Conservation (phyloP, 2,888 invertebrate species). For the Coronaproctus castanopsis region DNA sequence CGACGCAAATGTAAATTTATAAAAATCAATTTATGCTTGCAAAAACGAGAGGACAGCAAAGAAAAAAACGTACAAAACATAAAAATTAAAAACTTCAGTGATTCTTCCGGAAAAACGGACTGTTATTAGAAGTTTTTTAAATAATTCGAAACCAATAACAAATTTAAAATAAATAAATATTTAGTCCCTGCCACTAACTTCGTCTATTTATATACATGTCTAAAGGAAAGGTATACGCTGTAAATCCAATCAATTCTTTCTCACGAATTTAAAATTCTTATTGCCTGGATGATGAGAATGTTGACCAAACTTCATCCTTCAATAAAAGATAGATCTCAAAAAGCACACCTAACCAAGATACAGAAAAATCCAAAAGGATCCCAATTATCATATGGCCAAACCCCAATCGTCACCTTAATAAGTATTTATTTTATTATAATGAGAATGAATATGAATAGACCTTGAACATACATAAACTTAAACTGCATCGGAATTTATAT, state of each 20-base stretch:
- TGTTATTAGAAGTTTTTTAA: no score
- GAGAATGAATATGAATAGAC: not conserved
- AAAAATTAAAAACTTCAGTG: no score
- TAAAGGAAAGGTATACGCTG: not conserved
- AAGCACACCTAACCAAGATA: not conserved
- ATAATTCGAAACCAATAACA: no score
- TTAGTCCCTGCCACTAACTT: not conserved
- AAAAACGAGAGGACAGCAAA: no score
- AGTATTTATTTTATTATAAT: not conserved
- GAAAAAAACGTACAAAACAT: no score
- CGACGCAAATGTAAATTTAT: no score
- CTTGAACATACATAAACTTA: not conserved
- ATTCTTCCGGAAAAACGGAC: no score
- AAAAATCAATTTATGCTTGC: no score
- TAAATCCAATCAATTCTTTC: not conserved
- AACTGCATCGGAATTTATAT: not conserved
- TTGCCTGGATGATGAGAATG: slow-evolving; percentile 29
- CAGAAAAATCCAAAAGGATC: not conserved
- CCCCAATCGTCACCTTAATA: not conserved
- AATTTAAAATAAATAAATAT: no score
- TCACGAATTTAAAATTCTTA: not conserved
- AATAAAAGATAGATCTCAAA: slow-evolving; percentile 3
- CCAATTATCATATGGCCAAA: not conserved
- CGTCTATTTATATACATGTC: not conserved
- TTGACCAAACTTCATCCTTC: slow-evolving; percentile 3